These are phyloP conservation scores for Tadarida brasiliensis DNA, from an alignment of 2,797 vertebrate genomes.

Conservation along the genomic window DNA sequence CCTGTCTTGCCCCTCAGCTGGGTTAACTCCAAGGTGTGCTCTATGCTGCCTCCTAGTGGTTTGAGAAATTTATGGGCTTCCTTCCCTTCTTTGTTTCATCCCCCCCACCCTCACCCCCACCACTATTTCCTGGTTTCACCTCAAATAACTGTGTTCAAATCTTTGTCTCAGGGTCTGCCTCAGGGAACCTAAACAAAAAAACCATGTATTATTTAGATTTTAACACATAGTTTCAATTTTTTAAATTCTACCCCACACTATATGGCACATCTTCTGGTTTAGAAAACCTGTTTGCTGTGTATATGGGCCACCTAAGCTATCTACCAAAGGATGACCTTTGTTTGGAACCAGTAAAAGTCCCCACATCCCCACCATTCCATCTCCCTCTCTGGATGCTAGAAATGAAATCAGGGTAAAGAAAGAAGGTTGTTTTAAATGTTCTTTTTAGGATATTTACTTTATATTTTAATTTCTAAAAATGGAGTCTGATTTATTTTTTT, in stretches of 20 bases:
- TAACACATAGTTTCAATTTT: not conserved
- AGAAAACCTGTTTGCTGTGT: not conserved
- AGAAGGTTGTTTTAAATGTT: not conserved
- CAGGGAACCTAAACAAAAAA: not conserved
- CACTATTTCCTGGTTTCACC: not conserved
- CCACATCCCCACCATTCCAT: not conserved
- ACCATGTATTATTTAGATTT: not conserved
- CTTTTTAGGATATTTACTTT: constrained; percentile 18
- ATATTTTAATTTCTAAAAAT: constrained; percentile 17
- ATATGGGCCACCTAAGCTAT: not conserved
- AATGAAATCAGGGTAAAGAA: not conserved
- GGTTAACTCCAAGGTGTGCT: not conserved
- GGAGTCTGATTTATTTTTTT: not conserved
- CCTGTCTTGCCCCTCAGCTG: rapidly evolving
- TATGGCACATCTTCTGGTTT: not conserved
- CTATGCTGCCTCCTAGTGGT: not conserved
- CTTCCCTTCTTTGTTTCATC: rapidly evolving
- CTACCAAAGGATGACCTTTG: not conserved
- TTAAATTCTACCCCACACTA: not conserved
- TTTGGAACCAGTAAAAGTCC: not conserved
- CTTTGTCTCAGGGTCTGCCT: not conserved
- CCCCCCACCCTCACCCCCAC: too few relatives aligned
- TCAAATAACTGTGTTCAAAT: not conserved
- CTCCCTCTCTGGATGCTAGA: not conserved
- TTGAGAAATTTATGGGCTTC: not conserved